These are phyloP conservation scores for Alauda arvensis DNA, from an alignment of 2,797 vertebrate species.

Conservation along the genomic window DNA sequence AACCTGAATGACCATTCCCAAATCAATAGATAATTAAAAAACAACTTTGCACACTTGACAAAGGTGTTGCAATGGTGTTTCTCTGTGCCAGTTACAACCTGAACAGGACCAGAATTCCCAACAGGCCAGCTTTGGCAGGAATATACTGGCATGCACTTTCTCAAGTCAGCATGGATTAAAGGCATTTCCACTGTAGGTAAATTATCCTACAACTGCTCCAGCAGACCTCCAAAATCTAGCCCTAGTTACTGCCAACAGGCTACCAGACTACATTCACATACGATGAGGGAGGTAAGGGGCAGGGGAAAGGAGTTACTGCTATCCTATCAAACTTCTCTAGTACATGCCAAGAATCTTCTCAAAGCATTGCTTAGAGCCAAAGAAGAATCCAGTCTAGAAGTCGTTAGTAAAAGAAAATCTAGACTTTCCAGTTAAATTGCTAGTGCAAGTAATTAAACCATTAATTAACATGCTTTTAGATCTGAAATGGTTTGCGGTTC, in stretches of 20 bases:
- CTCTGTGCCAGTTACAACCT: not conserved
- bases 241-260: not conserved
- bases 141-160: not conserved
- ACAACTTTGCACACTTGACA: not conserved
- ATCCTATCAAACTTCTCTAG: not conserved
- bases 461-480: not conserved
- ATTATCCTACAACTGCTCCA: not conserved
- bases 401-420: not conserved
- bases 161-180: not conserved
- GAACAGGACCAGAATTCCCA: not conserved
- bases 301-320: not conserved
- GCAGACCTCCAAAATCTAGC: not conserved
- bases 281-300: fast-evolving
- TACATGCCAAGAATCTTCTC: not conserved
- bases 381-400: not conserved
- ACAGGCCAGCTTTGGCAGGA: not conserved
- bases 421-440: not conserved
- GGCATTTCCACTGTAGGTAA: not conserved
- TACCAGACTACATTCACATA: not conserved
- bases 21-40: not conserved
- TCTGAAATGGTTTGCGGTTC: not conserved
- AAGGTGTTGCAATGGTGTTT: not conserved
- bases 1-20: not conserved
- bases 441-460: not conserved
- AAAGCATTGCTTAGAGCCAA: not conserved